These are phyloP conservation scores for Progne subis DNA, from an alignment of 2,113 vertebrate genomes.

Conservation along the genomic window DNA sequence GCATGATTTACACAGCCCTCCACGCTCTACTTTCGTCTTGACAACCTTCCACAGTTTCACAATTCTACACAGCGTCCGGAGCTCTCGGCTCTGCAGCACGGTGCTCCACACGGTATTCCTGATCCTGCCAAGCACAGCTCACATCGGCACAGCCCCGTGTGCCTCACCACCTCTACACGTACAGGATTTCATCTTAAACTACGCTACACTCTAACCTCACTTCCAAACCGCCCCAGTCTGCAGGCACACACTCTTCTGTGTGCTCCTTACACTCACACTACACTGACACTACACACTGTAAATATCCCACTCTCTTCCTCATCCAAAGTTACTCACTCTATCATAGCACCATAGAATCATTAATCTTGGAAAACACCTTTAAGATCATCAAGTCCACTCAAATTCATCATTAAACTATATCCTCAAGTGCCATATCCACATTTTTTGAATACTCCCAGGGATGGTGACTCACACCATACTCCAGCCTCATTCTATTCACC, in stretches of 20 bases:
- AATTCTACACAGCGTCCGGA: accelerated
- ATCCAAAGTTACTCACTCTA: neutral
- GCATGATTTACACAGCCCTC: accelerated
- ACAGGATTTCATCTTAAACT: neutral
- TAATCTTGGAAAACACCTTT: neutral
- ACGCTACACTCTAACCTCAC: neutral
- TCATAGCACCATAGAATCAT: accelerated
- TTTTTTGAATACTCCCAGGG: neutral
- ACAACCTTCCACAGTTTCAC: neutral
- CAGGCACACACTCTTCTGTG: neutral
- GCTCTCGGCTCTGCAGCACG: accelerated
- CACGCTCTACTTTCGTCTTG: neutral
- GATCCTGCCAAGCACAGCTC: neutral
- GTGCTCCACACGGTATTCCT: neutral
- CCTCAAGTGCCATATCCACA: neutral
- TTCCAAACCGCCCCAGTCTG: too few relatives aligned
- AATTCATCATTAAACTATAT: neutral
- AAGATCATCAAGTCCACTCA: neutral
- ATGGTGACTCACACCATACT: neutral
- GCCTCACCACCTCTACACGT: neutral
- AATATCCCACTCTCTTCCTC: neutral
- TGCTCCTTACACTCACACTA: neutral
- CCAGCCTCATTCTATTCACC: neutral
- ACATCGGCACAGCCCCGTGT: accelerated
- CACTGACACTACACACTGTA: too few relatives aligned